A percentile compares a stretch with the other conserved stretches of the same genome.
Evolutionary conservation across 2,888 invertebrate genomes (phyloP).

Genomic region (Tenthredo mesomela): DNA sequence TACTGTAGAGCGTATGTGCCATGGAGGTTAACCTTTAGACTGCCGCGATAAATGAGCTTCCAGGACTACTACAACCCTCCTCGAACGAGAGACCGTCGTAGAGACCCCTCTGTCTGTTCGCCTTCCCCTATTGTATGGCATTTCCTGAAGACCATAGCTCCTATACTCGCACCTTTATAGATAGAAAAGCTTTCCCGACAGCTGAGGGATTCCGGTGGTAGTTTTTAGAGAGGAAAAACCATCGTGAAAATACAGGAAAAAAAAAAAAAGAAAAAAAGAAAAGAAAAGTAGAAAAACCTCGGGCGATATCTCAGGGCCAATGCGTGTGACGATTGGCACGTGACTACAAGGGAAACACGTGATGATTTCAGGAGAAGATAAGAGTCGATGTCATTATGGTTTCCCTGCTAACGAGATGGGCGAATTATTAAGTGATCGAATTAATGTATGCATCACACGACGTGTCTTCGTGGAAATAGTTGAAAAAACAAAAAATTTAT

Average conservation of each 20-base stretch:
- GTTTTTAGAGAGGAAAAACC: conserved; percentile 18
- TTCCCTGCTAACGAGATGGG: neutral
- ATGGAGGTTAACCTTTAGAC: conserved; percentile 53
- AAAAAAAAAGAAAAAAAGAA: neutral
- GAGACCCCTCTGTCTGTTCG: conserved; percentile 41
- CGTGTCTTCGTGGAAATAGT: too few relatives aligned
- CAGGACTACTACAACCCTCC: conserved; percentile 50
- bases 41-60: conserved; percentile 52
- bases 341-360: neutral
- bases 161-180: conserved; percentile 26
- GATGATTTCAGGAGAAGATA: conserved; percentile 27
- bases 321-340: conserved; percentile 36
- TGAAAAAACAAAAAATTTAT: neutral
- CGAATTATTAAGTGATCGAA: neutral
- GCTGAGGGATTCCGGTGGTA: conserved; percentile 11
- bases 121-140: conserved; percentile 25
- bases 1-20: conserved; percentile 26
- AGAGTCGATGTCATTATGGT: neutral
- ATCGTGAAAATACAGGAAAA: neutral
- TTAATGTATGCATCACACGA: neutral
- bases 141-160: conserved; percentile 27
- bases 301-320: conserved; percentile 6
- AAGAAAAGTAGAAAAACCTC: neutral
- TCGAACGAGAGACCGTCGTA: conserved; percentile 40
- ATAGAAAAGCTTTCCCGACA: conserved; percentile 33